Percentiles rank a stretch among this genome's conserved stretches.
These are phyloP conservation scores for Pelosia muscerda DNA, from an alignment of 2,888 invertebrate species.

Conservation along the genomic window DNA sequence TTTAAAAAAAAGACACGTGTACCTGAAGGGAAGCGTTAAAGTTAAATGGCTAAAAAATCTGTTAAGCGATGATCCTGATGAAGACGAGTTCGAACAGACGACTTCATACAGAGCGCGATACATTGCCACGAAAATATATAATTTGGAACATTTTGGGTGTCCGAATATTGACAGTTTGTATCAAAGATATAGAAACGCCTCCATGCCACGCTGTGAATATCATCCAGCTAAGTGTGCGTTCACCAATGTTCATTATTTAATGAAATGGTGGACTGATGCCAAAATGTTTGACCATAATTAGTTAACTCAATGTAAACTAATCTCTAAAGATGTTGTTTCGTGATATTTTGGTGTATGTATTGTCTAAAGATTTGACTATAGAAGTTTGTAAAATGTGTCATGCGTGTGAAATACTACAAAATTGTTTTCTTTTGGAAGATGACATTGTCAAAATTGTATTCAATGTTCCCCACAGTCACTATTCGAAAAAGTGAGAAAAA, in stretches of 20 bases:
- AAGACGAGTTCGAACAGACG: neutral
- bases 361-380: neutral
- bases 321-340: too few species aligned
- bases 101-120: too few species aligned
- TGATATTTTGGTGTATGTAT: too few species aligned
- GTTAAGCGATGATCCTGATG: neutral
- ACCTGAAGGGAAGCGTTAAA: slow-evolving; percentile 14
- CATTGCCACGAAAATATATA: neutral
- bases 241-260: slow-evolving; percentile 11
- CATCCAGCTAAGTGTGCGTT: slow-evolving; percentile 17
- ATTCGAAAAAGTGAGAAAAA: too few species aligned
- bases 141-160: slow-evolving; percentile 19
- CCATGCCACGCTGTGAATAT: neutral
- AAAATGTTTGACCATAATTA: slow-evolving; percentile 11
- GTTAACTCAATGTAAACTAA: neutral
- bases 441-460: too few species aligned
- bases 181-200: neutral
- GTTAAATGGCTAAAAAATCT: neutral
- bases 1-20: slow-evolving; percentile 5
- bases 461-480: too few species aligned
- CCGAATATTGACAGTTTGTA: slow-evolving; percentile 5
- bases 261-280: slow-evolving; percentile 11
- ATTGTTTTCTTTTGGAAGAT: too few species aligned
- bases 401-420: too few species aligned
- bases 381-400: too few species aligned